Evolutionary conservation across 53 echinoderm and acorn worm species (phyloP).

Genomic region (Paracentrotus lividus): DNA sequence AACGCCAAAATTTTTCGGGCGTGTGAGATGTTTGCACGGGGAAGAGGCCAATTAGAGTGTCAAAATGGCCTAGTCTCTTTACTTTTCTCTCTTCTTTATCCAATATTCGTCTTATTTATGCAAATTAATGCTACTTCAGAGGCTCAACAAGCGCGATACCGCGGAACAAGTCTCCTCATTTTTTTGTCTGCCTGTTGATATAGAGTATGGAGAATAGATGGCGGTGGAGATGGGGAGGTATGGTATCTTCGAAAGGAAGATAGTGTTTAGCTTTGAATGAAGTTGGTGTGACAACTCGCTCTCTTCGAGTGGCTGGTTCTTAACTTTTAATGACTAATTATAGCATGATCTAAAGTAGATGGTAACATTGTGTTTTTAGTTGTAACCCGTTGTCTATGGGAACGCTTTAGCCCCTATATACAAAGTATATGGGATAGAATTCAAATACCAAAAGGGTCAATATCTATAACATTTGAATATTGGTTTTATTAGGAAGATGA

Average conservation of each 20-base stretch:
- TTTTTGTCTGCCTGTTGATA: slow-evolving; percentile 2
- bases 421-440: too few relatives aligned
- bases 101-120: slow-evolving; percentile 59
- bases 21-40: slow-evolving; percentile 51
- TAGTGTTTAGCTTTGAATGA: neutral
- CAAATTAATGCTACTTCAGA: slow-evolving; percentile 56
- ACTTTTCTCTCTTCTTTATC: slow-evolving; percentile 50
- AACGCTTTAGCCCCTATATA: too few relatives aligned
- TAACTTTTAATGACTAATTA: neutral
- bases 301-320: neutral
- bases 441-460: too few relatives aligned
- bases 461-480: too few relatives aligned
- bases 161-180: neutral
- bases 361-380: neutral
- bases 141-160: slow-evolving; percentile 5
- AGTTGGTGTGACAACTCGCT: neutral
- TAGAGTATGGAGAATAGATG: neutral
- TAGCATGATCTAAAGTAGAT: neutral
- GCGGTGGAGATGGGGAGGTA: neutral
- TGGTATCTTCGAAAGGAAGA: neutral
- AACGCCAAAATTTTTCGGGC: slow-evolving; percentile 51
- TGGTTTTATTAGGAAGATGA: too few relatives aligned
- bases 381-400: too few relatives aligned
- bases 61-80: slow-evolving; percentile 53
- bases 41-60: slow-evolving; percentile 69